A percentile compares a stretch with the other conserved stretches of the same genome.
Evolutionary conservation across 1,140 invertebrate species (phyloP).

Genomic region (Bombus impatiens): DNA sequence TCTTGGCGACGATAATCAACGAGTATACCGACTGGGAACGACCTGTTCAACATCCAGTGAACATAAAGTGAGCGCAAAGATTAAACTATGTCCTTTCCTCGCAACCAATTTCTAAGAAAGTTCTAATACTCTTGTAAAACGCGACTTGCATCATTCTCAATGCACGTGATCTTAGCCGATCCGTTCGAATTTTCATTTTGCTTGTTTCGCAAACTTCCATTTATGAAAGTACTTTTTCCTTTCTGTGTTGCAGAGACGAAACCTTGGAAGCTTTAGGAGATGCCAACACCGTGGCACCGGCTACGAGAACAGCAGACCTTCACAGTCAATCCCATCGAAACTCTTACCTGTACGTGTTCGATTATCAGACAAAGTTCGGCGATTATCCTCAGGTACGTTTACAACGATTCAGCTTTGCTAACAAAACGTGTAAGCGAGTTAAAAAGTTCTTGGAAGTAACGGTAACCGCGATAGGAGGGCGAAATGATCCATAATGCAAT

Average conservation of each 20-base stretch:
- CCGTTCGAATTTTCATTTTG: neutral
- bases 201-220: too few species aligned
- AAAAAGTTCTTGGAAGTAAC: neutral
- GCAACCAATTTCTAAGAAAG: neutral
- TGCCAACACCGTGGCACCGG: slow-evolving; percentile 95
- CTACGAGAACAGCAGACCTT: slow-evolving; percentile 94
- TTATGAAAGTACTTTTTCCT: neutral
- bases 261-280: slow-evolving; percentile 97
- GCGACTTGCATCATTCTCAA: neutral
- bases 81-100: neutral
- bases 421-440: too few species aligned
- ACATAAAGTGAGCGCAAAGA: slow-evolving; percentile 85
- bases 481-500: slow-evolving; percentile 25
- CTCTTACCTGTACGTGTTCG: slow-evolving; percentile 96
- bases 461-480: too few species aligned
- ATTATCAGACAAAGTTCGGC: slow-evolving; percentile 95
- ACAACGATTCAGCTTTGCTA: neutral
- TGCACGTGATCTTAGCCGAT: neutral
- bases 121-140: neutral
- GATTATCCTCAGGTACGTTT: slow-evolving; percentile 91
- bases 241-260: slow-evolving; percentile 88
- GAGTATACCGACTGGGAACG: slow-evolving; percentile 99
- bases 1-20: slow-evolving; percentile 94
- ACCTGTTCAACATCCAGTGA: slow-evolving; percentile 95
- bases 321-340: slow-evolving; percentile 92